These are phyloP conservation scores for Poeciliopsis turrubarensis DNA, from an alignment of 2,113 vertebrate species.

Conservation along the genomic window DNA sequence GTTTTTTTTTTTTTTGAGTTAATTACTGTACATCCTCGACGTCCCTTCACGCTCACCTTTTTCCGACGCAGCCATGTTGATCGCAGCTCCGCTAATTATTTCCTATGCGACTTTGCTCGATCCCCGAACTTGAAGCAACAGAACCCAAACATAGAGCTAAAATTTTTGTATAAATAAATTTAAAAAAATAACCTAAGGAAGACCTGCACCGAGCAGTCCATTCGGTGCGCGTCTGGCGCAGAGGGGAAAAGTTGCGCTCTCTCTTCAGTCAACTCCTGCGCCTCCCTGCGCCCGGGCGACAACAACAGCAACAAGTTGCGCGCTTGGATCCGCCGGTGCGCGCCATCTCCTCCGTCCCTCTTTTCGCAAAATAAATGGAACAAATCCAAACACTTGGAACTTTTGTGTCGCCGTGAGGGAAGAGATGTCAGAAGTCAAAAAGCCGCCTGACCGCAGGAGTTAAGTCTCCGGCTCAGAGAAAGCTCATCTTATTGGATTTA, in stretches of 20 bases:
- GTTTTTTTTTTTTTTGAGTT: not conserved
- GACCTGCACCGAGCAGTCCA: slow-evolving; percentile 15
- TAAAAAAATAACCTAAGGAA: not conserved
- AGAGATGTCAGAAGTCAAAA: slow-evolving; percentile 3
- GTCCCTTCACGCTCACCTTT: slow-evolving; percentile 52
- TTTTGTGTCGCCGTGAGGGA: slow-evolving; percentile 1
- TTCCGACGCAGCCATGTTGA: slow-evolving; percentile 56
- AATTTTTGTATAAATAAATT: slow-evolving; percentile 21
- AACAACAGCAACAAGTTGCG: slow-evolving; percentile 7
- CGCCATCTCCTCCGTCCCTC: slow-evolving; percentile 6
- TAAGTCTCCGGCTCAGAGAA: slow-evolving; percentile 66
- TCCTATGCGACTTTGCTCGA: not conserved
- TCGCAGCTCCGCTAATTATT: slow-evolving; percentile 5
- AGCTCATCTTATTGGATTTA: slow-evolving; percentile 72
- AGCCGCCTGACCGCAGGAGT: slow-evolving; percentile 45
- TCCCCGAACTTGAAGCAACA: slow-evolving; percentile 2
- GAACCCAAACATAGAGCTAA: not conserved
- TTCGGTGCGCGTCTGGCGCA: slow-evolving; percentile 19
- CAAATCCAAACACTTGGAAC: not conserved
- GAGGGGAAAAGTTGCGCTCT: slow-evolving; percentile 46
- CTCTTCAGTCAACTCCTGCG: slow-evolving; percentile 35
- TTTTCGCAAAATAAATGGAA: slow-evolving; percentile 1
- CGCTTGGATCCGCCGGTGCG: slow-evolving; percentile 23
- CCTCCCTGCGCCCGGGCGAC: slow-evolving; percentile 29
- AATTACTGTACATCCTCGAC: not conserved